These are phyloP conservation scores for Melanotaenia maccullochi DNA, from an alignment of 2,797 vertebrate genomes.

Conservation along the genomic window DNA sequence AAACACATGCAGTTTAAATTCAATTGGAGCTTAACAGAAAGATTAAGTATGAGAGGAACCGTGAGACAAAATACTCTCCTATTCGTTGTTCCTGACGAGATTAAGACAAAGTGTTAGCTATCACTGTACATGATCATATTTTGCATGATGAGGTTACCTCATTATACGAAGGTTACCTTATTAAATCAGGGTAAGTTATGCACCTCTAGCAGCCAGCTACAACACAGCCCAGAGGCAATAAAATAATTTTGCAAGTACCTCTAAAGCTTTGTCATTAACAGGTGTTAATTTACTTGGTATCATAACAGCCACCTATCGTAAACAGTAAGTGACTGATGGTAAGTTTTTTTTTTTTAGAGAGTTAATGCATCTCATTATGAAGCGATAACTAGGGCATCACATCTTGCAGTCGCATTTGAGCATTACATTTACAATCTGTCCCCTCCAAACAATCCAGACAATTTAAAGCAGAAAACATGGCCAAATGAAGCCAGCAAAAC, in stretches of 20 bases:
- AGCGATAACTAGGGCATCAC: constrained; percentile 1
- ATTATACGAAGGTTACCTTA: constrained; percentile 34
- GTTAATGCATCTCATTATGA: neutral
- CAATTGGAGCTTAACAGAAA: neutral
- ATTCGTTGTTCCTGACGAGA: constrained; percentile 18
- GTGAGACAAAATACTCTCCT: constrained; percentile 13
- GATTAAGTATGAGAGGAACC: constrained; percentile 13
- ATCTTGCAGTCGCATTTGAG: constrained; percentile 1
- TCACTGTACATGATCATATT: constrained; percentile 42
- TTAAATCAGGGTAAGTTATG: constrained; percentile 27
- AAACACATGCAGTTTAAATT: constrained; percentile 4
- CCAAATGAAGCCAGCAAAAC: constrained; percentile 3
- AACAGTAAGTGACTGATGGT: neutral
- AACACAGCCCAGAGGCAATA: neutral
- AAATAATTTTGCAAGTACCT: constrained; percentile 4
- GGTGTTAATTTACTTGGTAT: constrained; percentile 3
- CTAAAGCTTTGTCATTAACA: constrained; percentile 14
- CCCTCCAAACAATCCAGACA: neutral
- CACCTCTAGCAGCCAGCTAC: constrained; percentile 7
- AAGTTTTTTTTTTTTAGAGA: neutral
- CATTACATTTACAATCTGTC: constrained; percentile 1
- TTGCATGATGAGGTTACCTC: constrained; percentile 33
- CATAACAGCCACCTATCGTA: constrained; percentile 5
- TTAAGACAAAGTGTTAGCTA: constrained; percentile 45
- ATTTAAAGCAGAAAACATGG: neutral